These are phyloP conservation scores for Eudyptes chrysolophus DNA, from an alignment of 2,113 vertebrate species.

Conservation along the genomic window DNA sequence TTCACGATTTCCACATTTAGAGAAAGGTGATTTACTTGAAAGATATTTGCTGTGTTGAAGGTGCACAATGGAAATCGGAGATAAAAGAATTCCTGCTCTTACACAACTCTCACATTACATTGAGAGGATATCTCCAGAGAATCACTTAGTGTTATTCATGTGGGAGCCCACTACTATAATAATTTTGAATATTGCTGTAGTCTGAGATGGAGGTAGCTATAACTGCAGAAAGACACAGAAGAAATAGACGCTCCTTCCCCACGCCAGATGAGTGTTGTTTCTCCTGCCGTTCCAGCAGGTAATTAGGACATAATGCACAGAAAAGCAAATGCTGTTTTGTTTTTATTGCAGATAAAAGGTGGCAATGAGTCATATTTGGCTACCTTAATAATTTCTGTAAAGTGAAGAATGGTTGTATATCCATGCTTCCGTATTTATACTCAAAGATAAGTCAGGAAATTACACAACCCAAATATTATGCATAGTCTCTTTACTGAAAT, in stretches of 20 bases:
- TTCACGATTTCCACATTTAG: not conserved
- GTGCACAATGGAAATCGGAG: not conserved
- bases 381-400: not conserved
- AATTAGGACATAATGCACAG: not conserved
- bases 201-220: not conserved
- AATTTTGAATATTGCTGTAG: not conserved
- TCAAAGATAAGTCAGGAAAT: not conserved
- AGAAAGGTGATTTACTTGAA: not conserved
- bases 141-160: not conserved
- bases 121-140: not conserved
- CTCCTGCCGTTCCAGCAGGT: not conserved
- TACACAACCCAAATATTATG: conserved; percentile 21
- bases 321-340: not conserved
- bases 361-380: not conserved
- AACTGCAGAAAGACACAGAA: not conserved
- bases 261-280: not conserved
- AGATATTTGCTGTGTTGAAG: not conserved
- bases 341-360: not conserved
- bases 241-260: not conserved
- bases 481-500: not conserved
- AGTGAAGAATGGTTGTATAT: not conserved
- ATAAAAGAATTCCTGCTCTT: not conserved
- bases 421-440: not conserved
- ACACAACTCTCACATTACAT: not conserved
- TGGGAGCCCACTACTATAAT: not conserved